phyloP scores from a whole-genome alignment of 2,797 vertebrate species.

The Dallia pectoralis region DNA sequence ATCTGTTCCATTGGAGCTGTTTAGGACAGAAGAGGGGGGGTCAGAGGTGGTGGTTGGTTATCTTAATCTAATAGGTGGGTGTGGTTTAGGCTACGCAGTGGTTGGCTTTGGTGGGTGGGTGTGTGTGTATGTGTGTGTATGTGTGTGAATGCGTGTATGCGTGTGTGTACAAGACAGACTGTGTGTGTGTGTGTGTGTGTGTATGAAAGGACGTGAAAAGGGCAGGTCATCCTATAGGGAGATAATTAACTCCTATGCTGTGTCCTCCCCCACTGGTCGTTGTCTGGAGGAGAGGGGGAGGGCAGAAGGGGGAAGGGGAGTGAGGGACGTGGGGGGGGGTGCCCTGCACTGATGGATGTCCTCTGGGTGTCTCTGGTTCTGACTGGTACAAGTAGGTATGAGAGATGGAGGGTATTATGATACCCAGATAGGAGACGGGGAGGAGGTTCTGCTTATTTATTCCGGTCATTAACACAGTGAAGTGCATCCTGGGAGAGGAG shows the following conservation, averaged over 20 bases:
- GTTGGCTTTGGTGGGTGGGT: neutral
- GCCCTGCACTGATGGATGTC: constrained; percentile 63
- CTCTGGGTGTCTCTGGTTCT: constrained; percentile 43
- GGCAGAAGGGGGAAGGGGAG: constrained; percentile 14
- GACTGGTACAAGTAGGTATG: too few relatives aligned
- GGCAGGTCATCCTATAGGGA: constrained; percentile 31
- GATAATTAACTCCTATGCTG: constrained; percentile 63
- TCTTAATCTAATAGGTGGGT: neutral
- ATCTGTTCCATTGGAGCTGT: constrained; percentile 49
- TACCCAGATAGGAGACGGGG: neutral
- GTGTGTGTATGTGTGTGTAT: neutral
- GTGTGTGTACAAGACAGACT: neutral
- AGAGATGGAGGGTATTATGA: constrained; percentile 8
- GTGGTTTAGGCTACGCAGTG: neutral
- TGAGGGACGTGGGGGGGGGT: constrained; percentile 17
- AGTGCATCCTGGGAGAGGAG: neutral
- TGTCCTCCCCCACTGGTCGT: constrained; percentile 59
- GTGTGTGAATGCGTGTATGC: constrained; percentile 9
- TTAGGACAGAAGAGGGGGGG: constrained; percentile 26
- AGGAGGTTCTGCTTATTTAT: neutral
- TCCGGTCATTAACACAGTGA: neutral
- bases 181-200: constrained; percentile 6
- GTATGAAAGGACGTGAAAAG: constrained; percentile 16
- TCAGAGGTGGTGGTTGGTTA: too few relatives aligned
- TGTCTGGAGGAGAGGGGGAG: constrained; percentile 49